Evolutionary conservation across 2,797 vertebrate species (phyloP).

Genomic region (Crocidura indochinensis): DNA sequence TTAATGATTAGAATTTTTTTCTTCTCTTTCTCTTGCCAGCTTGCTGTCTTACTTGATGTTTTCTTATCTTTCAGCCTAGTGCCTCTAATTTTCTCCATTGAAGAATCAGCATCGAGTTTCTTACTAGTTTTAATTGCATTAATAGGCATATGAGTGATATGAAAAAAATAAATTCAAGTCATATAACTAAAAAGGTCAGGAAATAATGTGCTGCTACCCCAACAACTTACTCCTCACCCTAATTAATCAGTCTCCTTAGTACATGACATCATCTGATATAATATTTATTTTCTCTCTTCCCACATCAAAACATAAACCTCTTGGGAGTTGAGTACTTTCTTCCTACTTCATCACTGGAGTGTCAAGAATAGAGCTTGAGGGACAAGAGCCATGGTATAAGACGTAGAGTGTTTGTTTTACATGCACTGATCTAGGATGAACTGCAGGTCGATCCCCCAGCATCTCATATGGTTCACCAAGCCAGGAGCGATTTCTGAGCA

Average conservation of each 20-base stretch:
- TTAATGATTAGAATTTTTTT: constrained; percentile 58
- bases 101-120: constrained; percentile 8
- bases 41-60: neutral
- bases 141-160: constrained; percentile 1
- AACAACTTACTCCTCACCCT: neutral
- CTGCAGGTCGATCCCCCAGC: no score
- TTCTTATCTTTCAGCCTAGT: constrained; percentile 21
- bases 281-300: neutral
- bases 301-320: neutral
- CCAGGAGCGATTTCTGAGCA: no score
- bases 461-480: no score
- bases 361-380: no score
- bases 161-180: constrained; percentile 23
- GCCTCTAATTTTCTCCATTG: constrained; percentile 56
- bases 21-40: constrained; percentile 1
- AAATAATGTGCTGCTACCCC: neutral
- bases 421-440: no score
- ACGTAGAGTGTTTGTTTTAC: no score
- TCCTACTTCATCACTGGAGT: no score
- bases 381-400: no score
- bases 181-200: neutral
- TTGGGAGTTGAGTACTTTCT: no score
- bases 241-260: constrained; percentile 51
- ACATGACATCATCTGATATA: neutral
- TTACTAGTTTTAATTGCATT: constrained; percentile 13